A percentile compares a stretch with the other conserved stretches of the same genome.
Conservation (phyloP, 2,888 invertebrate genomes). For the Melanargia galathea region DNA sequence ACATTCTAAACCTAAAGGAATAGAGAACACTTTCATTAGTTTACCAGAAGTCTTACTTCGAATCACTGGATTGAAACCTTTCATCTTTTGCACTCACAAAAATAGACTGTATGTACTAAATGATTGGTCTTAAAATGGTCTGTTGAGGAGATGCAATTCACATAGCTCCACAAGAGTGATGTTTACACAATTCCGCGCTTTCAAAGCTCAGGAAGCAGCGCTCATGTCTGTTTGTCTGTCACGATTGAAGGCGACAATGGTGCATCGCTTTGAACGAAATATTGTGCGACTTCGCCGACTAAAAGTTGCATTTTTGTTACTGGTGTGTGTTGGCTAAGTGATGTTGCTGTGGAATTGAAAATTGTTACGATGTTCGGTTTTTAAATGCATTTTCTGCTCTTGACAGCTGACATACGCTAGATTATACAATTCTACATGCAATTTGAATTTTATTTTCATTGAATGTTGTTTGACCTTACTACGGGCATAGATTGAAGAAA, state of each 20-base stretch:
- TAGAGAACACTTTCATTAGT: conserved; percentile 13
- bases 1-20: background rate
- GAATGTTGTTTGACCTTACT: background rate
- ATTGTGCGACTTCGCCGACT: conserved; percentile 23
- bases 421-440: background rate
- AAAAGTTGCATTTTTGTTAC: conserved; percentile 16
- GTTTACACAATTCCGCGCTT: conserved; percentile 47
- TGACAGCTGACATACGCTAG: background rate
- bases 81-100: conserved; percentile 27
- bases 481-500: too few relatives aligned
- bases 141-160: conserved; percentile 26
- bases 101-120: conserved; percentile 5
- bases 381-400: background rate
- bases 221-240: conserved; percentile 46
- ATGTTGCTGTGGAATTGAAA: background rate
- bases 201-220: conserved; percentile 46
- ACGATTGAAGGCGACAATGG: conserved; percentile 44
- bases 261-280: conserved; percentile 37
- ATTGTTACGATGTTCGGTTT: background rate
- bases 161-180: conserved; percentile 40
- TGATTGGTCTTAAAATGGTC: background rate
- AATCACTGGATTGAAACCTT: conserved; percentile 28
- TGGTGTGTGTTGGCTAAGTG: conserved; percentile 8
- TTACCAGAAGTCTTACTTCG: background rate
- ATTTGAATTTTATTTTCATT: background rate